A percentile compares a stretch with the other conserved stretches of the same genome.
Conservation (phyloP, 2,113 vertebrate genomes). For the Abramis brama region DNA sequence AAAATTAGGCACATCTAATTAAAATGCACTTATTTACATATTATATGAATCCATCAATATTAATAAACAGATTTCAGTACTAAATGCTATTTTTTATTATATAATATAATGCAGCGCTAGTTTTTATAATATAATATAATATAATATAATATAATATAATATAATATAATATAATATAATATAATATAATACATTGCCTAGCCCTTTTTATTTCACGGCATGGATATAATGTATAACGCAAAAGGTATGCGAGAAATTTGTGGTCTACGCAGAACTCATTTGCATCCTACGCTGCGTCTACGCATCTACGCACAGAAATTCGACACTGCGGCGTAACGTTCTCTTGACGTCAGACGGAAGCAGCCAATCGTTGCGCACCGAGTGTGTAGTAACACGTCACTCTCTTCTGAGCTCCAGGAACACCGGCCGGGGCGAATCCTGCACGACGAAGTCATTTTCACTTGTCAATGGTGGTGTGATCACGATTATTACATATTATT, state of each 20-base stretch:
- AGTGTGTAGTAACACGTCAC: slow-evolving; percentile 75
- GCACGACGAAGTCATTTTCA: slow-evolving; percentile 30
- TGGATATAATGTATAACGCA: not conserved
- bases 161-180: not conserved
- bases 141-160: not conserved
- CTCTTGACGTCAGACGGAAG: slow-evolving; percentile 34
- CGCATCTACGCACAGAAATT: slow-evolving; percentile 18
- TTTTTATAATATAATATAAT: not conserved
- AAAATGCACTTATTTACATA: too few relatives aligned
- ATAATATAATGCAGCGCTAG: not conserved
- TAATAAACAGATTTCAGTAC: not conserved
- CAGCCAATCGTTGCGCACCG: slow-evolving; percentile 64
- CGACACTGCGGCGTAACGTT: not conserved
- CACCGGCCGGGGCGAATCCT: slow-evolving; percentile 59
- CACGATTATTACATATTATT: slow-evolving; percentile 21
- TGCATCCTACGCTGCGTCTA: not conserved
- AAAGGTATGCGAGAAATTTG: slow-evolving; percentile 7
- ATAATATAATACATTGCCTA: not conserved
- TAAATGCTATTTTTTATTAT: not conserved
- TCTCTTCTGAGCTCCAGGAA: slow-evolving; percentile 62
- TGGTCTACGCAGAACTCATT: not conserved
- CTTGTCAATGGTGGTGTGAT: slow-evolving; percentile 61
- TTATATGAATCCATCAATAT: not conserved
- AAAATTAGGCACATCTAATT: too few relatives aligned
- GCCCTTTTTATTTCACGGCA: not conserved